A percentile compares a stretch with the other conserved stretches of the same genome.
These are phyloP conservation scores for Tragulus kanchil DNA, from an alignment of 2,113 vertebrate species.

Conservation along the genomic window DNA sequence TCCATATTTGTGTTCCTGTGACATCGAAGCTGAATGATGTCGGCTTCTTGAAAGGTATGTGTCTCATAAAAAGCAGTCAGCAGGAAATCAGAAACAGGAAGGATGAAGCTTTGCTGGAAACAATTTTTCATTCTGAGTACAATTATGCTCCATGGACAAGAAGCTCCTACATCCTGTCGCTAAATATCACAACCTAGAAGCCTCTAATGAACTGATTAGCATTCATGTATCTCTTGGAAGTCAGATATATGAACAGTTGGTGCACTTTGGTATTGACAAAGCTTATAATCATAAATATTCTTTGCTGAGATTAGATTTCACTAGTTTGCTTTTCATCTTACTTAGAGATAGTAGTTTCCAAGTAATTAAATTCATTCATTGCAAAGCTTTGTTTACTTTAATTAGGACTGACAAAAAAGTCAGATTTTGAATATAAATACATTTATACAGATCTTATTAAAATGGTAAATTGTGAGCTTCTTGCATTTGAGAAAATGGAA, in stretches of 20 bases:
- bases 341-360: constrained; percentile 79
- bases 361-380: constrained; percentile 85
- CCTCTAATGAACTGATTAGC: constrained; percentile 90
- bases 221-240: constrained; percentile 88
- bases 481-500: constrained; percentile 61
- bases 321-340: constrained; percentile 83
- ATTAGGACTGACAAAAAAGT: constrained; percentile 83
- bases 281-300: constrained; percentile 87
- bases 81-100: constrained; percentile 87
- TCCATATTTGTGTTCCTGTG: constrained; percentile 82
- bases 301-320: constrained; percentile 82
- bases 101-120: constrained; percentile 84
- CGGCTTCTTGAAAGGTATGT: constrained; percentile 85
- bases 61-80: constrained; percentile 85
- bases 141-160: constrained; percentile 86
- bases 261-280: constrained; percentile 88
- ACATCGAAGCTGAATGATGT: constrained; percentile 83
- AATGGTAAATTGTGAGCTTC: constrained; percentile 76
- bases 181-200: constrained; percentile 89
- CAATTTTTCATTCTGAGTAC: constrained; percentile 87
- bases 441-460: constrained; percentile 77
- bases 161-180: constrained; percentile 85
- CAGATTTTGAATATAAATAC: constrained; percentile 82
- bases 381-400: constrained; percentile 86
- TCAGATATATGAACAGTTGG: constrained; percentile 87